phyloP scores from a whole-genome alignment of 2,113 vertebrate species.

The Lipophrys pholis region DNA sequence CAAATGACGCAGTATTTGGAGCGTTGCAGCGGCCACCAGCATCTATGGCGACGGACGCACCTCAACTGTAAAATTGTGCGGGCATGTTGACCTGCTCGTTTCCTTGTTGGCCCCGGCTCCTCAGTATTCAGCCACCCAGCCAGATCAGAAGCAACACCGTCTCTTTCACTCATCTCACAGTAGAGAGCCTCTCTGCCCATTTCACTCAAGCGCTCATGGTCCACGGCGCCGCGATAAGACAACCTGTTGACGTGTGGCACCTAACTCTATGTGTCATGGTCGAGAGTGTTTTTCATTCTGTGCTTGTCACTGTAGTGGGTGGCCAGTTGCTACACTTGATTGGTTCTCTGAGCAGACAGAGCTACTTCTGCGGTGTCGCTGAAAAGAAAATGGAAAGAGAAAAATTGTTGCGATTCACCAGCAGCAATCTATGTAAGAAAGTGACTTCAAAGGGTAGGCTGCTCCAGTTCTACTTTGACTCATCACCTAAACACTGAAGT shows the following conservation, averaged over 20 bases:
- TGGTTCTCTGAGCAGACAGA: conserved; percentile 62
- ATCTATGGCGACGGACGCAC: conserved; percentile 57
- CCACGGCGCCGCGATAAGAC: conserved; percentile 69
- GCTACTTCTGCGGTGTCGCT: conserved; percentile 54
- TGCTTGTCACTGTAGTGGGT: conserved; percentile 66
- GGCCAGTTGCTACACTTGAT: conserved; percentile 67
- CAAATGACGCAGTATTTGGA: conserved; percentile 63
- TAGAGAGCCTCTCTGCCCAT: conserved; percentile 66
- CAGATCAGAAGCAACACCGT: conserved; percentile 72
- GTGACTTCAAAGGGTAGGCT: conserved; percentile 27
- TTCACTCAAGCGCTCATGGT: conserved; percentile 75
- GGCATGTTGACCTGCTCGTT: conserved; percentile 72
- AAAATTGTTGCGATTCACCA: conserved; percentile 50
- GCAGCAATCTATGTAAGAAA: conserved; percentile 24
- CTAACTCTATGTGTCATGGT: conserved; percentile 75
- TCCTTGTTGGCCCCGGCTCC: conserved; percentile 42
- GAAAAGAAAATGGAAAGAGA: conserved; percentile 60
- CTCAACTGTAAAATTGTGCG: conserved; percentile 82
- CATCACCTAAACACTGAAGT: conserved; percentile 23
- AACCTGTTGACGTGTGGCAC: conserved; percentile 76
- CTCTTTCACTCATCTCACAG: conserved; percentile 73
- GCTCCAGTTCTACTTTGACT: conserved; percentile 24
- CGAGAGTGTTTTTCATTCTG: conserved; percentile 76
- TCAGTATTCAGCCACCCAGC: conserved; percentile 69
- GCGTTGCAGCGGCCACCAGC: conserved; percentile 45